Conservation (phyloP, 2,113 vertebrate genomes). For the Sebastes schlegelii region DNA sequence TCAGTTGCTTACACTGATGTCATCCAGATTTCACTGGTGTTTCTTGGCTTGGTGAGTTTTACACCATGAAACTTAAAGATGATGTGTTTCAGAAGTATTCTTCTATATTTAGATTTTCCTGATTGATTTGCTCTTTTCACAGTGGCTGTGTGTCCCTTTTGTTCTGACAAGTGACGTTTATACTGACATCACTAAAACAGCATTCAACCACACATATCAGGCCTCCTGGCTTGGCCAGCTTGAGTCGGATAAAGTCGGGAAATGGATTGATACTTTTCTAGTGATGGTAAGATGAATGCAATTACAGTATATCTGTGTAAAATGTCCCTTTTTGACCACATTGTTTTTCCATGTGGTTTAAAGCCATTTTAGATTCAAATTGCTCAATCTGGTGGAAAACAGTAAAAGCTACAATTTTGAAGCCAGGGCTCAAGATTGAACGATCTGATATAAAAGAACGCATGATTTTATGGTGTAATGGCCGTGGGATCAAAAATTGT, state of each 20-base stretch:
- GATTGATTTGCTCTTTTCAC: neutral
- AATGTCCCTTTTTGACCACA: neutral
- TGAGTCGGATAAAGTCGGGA: neutral
- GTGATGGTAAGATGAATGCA: neutral
- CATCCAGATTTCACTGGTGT: neutral
- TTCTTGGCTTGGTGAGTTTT: conserved; percentile 4
- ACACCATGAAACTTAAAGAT: neutral
- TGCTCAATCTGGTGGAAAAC: too few species aligned
- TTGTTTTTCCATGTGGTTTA: too few species aligned
- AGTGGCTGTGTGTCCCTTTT: conserved; percentile 20
- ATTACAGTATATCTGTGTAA: neutral
- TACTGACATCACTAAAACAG: conserved; percentile 1
- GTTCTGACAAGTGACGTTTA: neutral
- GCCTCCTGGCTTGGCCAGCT: neutral
- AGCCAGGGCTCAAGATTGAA: too few species aligned
- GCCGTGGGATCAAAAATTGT: too few species aligned
- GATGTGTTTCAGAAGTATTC: neutral
- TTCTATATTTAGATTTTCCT: neutral
- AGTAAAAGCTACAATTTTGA: too few species aligned
- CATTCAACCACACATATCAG: conserved; percentile 5
- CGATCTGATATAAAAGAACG: too few species aligned
- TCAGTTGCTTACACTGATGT: conserved; percentile 14
- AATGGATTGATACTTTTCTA: conserved; percentile 9
- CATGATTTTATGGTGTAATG: too few species aligned
- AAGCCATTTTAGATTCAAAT: too few species aligned